Base-by-base conservation (phyloP, 2,888 invertebrate species). In the Encarsia formosa region DNA sequence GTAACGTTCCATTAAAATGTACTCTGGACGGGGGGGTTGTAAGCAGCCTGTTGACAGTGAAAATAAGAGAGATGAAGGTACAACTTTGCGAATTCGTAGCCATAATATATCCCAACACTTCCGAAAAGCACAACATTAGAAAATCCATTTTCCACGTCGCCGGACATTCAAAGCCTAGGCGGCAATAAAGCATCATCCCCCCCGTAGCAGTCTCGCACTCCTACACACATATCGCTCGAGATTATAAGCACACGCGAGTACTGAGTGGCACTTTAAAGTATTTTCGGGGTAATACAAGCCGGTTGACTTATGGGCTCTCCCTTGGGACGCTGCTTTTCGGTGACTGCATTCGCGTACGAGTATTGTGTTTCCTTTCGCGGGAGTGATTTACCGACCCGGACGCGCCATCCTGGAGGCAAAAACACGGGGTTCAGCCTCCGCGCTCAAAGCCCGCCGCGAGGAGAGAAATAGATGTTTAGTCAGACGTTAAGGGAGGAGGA, bases 191-290 rank as follows among this genome's bases (percentile, higher is more conserved):
- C 63, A 65, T 59, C 62, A 57, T 43, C 46, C 47, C 53, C 55
- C 44, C 47, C 41, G 52, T n/a, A n/a, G n/a, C 38, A 15, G 15
- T 5, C 18, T 37, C 11, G 39, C 29, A 44, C 43, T 16, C 13
- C 26, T 24, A 39, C 29, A 26, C 31, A 31, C 13, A 24, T 31
- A 41, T 37, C 11, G 22, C 16, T 18, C 43, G 44, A 23, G 46
- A 41, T 34, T 40, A 44, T 43, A 43, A 1, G n/a, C 32, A 59
- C 43, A 35, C 52, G 46, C 48, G 51, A 24, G 49, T 42, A 58
- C 61, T 61, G 70, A 67, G 68, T 67, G 69, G 65, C 66, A 68
- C 69, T 73, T 71, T 72, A 71, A 71, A 71, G 67, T 71, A 73
- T 73, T 73, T 71, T 70, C 62, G 70, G n/a, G n/a, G 69, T 66